These are phyloP conservation scores for Staurois parvus DNA, from an alignment of 2,797 vertebrate species.

Conservation along the genomic window DNA sequence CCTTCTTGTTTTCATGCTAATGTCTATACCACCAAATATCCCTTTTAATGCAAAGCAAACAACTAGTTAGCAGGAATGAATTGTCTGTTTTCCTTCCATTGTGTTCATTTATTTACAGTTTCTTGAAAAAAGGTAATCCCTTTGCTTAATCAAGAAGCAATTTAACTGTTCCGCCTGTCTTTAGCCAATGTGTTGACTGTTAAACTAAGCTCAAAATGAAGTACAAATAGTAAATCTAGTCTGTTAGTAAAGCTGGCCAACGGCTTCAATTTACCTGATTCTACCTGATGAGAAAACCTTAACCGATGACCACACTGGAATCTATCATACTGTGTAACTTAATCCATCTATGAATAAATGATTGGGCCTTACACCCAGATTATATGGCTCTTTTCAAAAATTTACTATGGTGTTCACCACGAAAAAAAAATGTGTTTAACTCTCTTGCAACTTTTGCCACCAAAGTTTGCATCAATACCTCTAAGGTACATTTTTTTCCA, in stretches of 20 bases:
- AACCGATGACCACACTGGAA: too few relatives aligned
- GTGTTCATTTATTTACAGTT: constrained; percentile 45
- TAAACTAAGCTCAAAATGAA: neutral
- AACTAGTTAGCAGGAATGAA: constrained; percentile 50
- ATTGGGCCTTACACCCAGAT: too few relatives aligned
- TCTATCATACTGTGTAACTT: too few relatives aligned
- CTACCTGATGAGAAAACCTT: neutral
- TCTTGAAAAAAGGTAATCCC: constrained; percentile 60
- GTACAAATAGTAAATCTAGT: neutral
- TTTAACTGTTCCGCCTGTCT: constrained; percentile 10
- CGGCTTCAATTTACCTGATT: neutral
- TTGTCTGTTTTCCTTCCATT: constrained; percentile 51
- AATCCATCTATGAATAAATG: too few relatives aligned
- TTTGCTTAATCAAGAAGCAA: constrained; percentile 7
- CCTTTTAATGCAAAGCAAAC: constrained; percentile 39
- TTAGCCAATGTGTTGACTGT: neutral
- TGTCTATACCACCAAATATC: constrained; percentile 54
- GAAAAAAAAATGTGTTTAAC: too few relatives aligned
- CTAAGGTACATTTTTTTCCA: too few relatives aligned
- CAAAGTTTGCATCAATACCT: too few relatives aligned
- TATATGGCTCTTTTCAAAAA: too few relatives aligned
- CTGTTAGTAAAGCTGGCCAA: neutral
- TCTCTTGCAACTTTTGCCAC: too few relatives aligned
- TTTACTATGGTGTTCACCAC: too few relatives aligned
- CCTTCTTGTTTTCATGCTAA: constrained; percentile 51